These are phyloP conservation scores for Sphyrna mokarran DNA, from an alignment of 2,113 vertebrate genomes.

Conservation along the genomic window DNA sequence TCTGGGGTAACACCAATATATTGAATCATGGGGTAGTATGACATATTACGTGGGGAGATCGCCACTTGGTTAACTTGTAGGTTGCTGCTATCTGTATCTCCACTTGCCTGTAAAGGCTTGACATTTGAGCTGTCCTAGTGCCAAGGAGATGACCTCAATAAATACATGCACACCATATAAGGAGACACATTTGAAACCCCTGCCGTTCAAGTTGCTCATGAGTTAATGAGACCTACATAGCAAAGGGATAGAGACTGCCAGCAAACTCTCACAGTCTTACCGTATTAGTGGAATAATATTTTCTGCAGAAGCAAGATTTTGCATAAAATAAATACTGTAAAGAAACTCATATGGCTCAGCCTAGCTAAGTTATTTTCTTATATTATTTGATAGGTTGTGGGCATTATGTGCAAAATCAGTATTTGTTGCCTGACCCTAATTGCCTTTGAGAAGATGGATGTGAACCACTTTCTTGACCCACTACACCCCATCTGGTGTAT, in stretches of 20 bases:
- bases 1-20: background rate
- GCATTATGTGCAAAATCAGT: background rate
- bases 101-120: background rate
- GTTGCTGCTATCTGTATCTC: background rate
- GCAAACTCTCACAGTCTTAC: background rate
- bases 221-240: background rate
- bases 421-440: background rate
- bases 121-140: constrained; percentile 9
- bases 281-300: background rate
- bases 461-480: background rate
- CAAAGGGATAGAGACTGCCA: background rate
- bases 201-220: background rate
- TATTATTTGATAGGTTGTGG: background rate
- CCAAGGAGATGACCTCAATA: constrained; percentile 14
- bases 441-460: background rate
- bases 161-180: constrained; percentile 1
- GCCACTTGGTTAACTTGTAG: background rate
- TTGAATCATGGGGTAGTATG: background rate
- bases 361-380: background rate
- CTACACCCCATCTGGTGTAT: background rate
- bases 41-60: background rate
- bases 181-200: background rate
- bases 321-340: background rate
- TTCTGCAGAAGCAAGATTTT: background rate
- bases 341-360: background rate